phyloP scores from a whole-genome alignment of 2,888 invertebrate species.

The Tetropium fuscum region DNA sequence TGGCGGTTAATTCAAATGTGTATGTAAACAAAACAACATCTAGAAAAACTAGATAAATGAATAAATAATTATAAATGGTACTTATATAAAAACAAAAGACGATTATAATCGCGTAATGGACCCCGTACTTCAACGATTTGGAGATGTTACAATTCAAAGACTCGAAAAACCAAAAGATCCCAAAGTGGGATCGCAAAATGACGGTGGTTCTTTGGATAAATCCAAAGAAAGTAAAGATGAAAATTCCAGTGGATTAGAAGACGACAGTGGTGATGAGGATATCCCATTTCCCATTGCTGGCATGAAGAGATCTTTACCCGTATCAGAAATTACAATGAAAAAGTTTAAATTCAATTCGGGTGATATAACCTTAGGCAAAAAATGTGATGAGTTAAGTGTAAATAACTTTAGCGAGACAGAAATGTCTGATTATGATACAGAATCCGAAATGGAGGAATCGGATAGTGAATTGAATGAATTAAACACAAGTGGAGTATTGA shows the following conservation, averaged over 20 bases:
- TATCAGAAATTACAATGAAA: constrained; percentile 51
- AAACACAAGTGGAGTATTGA: constrained; percentile 39
- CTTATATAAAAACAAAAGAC: constrained; percentile 26
- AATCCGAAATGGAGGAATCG: constrained; percentile 61
- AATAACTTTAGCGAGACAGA: constrained; percentile 58
- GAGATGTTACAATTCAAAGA: constrained; percentile 73
- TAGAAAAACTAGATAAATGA: constrained; percentile 20
- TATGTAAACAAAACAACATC: constrained; percentile 50
- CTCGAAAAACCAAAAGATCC: constrained; percentile 60
- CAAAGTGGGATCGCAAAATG: constrained; percentile 49
- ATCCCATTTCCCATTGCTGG: constrained; percentile 38
- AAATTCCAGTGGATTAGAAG: constrained; percentile 45
- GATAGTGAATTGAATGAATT: constrained; percentile 64
- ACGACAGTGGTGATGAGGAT: constrained; percentile 53
- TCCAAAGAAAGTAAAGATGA: constrained; percentile 48
- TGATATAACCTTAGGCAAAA: constrained; percentile 44
- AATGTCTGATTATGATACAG: constrained; percentile 62
- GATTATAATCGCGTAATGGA: constrained; percentile 63
- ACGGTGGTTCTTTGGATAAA: constrained; percentile 44
- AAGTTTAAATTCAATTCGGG: constrained; percentile 51
- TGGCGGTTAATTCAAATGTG: constrained; percentile 58
- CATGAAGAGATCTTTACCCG: constrained; percentile 49
- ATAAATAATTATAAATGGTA: constrained; percentile 24
- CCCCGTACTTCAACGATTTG: constrained; percentile 70
- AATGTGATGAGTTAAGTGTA: constrained; percentile 46